Evolutionary conservation across 2,888 invertebrate species (phyloP), one percentile per base, ranked within the genome.

Genomic region (Gymnocheta viridis): DNA sequence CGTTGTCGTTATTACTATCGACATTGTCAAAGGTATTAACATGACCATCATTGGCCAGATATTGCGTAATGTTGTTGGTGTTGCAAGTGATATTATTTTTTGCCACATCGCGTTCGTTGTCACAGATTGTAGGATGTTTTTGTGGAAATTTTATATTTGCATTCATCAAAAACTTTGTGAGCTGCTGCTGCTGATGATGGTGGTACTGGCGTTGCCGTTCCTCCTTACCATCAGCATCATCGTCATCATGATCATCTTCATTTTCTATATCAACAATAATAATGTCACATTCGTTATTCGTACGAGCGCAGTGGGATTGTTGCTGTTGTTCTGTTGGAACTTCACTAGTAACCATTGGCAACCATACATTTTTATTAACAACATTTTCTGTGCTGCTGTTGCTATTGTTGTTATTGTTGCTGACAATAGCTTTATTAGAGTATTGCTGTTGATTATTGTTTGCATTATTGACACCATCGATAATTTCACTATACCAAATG

Each of bases 211-310:
- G 14, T 47, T 76, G 35, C 1, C n/a, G 14, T 19, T 29, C 35
- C 19, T 51, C 24, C 35, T 47, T 41, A 38, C 62, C 41, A 24
- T 66, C 24, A 64, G 17, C 2, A 38, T 66, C 7, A 14, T 62
- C 56, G 19, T 62, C 51, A 19, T 44, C 17, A 51, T 29, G 12
- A 38, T 62, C 32, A 17, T 73, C 51, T 44, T 82, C 82, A 27
- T 81, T 49, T 58, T 82, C 85, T n/a, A 82, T 82, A 49, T 85
- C 85, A 27, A 82, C 66, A 24, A 82, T 74, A 76, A 82, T 66
- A 76, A 82, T 82, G 74, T 85, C 85, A 47, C 70, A 76, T 19
- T 77, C 72, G 54, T 72, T 76, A 47, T 74, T 72, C 14, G 27
- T 44, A 27, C 56, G 32, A 49, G 38, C 70, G 62, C 35, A 58